A percentile compares a stretch with the other conserved stretches of the same genome.
Evolutionary conservation across 2,888 invertebrate species (phyloP).

Genomic region (Drosophila nigricruria): DNA sequence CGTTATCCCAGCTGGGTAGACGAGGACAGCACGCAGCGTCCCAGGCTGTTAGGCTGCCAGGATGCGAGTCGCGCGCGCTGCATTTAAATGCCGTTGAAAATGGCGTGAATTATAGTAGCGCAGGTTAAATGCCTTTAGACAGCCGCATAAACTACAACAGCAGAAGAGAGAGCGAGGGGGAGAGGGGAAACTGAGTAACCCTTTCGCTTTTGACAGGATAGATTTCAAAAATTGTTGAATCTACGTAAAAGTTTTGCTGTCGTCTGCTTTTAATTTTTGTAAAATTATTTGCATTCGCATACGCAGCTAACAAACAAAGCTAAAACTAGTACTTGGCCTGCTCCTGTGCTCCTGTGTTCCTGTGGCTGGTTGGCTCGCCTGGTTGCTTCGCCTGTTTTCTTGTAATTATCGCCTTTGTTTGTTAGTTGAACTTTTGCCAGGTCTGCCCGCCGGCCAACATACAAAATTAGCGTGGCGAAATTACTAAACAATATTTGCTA

Average conservation of each 20-base stretch:
- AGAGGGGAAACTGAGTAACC: conserved; percentile 49
- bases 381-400: conserved; percentile 64
- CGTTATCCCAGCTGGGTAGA: conserved; percentile 63
- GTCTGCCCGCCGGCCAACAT: conserved; percentile 79
- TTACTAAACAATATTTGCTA: conserved; percentile 79
- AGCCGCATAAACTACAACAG: conserved; percentile 77
- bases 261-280: conserved; percentile 76
- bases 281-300: conserved; percentile 72
- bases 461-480: conserved; percentile 81
- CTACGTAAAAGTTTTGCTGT: conserved; percentile 59
- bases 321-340: conserved; percentile 30
- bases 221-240: conserved; percentile 63
- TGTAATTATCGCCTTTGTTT: conserved; percentile 82
- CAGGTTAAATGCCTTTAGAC: conserved; percentile 84
- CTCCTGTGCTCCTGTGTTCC: conserved; percentile 3
- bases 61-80: conserved; percentile 62
- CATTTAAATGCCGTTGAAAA: conserved; percentile 81
- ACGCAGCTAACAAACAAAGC: conserved; percentile 61
- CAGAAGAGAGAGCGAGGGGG: not conserved
- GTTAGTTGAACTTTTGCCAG: conserved; percentile 76
- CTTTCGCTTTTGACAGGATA: conserved; percentile 68
- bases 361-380: not conserved
- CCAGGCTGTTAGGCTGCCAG: conserved; percentile 45
- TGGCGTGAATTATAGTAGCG: conserved; percentile 84
- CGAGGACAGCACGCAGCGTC: conserved; percentile 30